Conservation (phyloP, 2,113 vertebrate species). For the Thunnus maccoyii region DNA sequence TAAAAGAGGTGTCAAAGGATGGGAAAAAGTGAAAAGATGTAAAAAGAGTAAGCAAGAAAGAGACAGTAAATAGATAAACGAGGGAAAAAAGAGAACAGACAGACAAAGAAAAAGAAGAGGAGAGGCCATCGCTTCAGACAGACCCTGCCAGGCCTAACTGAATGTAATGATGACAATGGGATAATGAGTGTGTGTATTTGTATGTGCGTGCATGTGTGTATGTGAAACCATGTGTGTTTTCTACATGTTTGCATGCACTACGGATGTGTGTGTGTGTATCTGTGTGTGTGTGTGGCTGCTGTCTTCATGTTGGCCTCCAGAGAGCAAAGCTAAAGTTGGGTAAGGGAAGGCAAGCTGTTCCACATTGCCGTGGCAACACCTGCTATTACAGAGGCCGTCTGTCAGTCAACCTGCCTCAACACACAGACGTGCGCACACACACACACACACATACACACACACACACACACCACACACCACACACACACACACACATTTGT, state of each 20-base stretch:
- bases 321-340: constrained; percentile 54
- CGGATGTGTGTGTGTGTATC: neutral
- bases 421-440: constrained; percentile 4
- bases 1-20: neutral
- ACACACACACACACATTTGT: constrained; percentile 38
- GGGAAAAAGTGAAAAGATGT: too few relatives aligned
- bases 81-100: neutral
- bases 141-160: neutral
- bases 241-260: neutral
- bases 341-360: constrained; percentile 59
- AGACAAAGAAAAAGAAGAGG: neutral
- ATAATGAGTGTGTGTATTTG: neutral
- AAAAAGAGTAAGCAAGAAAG: neutral
- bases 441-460: too few relatives aligned
- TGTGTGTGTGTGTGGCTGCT: constrained; percentile 5
- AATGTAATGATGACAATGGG: constrained; percentile 12
- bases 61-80: neutral
- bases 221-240: neutral
- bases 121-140: neutral
- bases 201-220: neutral
- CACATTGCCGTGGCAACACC: constrained; percentile 51
- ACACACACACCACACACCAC: too few relatives aligned
- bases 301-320: constrained; percentile 51
- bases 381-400: constrained; percentile 60
- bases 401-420: constrained; percentile 54